phyloP scores from a whole-genome alignment of 2,797 vertebrate genomes.

The Gymnoscopelus braueri region DNA sequence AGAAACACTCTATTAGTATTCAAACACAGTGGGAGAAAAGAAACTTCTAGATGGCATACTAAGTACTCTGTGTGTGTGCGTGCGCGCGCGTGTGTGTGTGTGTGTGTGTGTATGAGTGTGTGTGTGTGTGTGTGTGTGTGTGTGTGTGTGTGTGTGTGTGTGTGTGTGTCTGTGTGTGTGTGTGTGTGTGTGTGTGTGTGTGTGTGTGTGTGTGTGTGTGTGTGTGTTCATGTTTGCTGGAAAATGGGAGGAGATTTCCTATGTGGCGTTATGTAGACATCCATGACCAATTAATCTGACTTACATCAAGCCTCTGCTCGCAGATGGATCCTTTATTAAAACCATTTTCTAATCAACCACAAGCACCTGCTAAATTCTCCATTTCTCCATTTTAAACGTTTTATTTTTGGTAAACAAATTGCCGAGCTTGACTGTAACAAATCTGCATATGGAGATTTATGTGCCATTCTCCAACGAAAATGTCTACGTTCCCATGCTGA shows the following conservation, averaged over 20 bases:
- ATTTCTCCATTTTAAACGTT: slow-evolving; percentile 73
- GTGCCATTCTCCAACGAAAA: slow-evolving; percentile 56
- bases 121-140: slow-evolving; percentile 8
- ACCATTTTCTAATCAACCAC: slow-evolving; percentile 75
- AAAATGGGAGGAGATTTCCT: slow-evolving; percentile 80
- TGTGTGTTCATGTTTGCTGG: slow-evolving; percentile 62
- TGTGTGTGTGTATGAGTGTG: slow-evolving; percentile 32
- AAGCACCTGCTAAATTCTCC: slow-evolving; percentile 76
- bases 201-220: slow-evolving; percentile 25
- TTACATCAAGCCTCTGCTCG: slow-evolving; percentile 80
- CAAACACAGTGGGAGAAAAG: slow-evolving; percentile 81
- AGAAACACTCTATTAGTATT: slow-evolving; percentile 82
- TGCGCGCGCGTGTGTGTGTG: slow-evolving; percentile 24
- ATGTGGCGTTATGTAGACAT: slow-evolving; percentile 83
- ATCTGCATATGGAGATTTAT: slow-evolving; percentile 70
- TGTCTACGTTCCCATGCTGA: too few species aligned
- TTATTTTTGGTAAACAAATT: slow-evolving; percentile 78
- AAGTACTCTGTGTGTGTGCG: slow-evolving; percentile 60
- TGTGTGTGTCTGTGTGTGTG: slow-evolving; percentile 27
- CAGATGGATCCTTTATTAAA: slow-evolving; percentile 85
- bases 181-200: slow-evolving; percentile 7
- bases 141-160: slow-evolving; percentile 32
- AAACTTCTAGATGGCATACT: slow-evolving; percentile 82
- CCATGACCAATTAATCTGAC: slow-evolving; percentile 82
- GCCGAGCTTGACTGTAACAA: slow-evolving; percentile 75